Percentiles rank a stretch among this genome's conserved stretches.
phyloP scores from a whole-genome alignment of 2,888 invertebrate genomes.

The Adela reaumurella region DNA sequence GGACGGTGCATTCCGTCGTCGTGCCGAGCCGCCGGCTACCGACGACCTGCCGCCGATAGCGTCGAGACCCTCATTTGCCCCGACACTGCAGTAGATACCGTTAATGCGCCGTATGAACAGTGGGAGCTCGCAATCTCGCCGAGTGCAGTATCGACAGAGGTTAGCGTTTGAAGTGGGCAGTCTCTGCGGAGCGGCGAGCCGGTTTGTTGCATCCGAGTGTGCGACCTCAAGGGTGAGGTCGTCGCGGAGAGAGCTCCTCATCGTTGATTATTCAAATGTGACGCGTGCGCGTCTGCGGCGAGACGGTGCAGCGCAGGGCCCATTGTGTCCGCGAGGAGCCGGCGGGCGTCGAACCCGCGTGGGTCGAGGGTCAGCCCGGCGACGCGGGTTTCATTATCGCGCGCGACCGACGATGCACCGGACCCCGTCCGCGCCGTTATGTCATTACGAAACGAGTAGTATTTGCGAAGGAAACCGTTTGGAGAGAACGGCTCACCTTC shows the following conservation, averaged over 20 bases:
- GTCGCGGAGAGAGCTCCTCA: background rate
- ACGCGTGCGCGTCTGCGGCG: background rate
- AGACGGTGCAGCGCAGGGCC: no score
- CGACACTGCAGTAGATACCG: no score
- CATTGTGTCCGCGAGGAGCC: constrained; percentile 14
- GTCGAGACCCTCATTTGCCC: no score
- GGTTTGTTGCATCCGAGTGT: no score
- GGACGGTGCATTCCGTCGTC: background rate
- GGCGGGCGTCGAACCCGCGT: constrained; percentile 45
- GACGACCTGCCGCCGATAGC: background rate
- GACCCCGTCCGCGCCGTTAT: constrained; percentile 20
- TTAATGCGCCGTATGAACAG: no score
- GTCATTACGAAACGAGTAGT: background rate
- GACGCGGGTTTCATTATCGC: constrained; percentile 43
- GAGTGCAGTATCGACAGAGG: no score
- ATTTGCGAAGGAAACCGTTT: background rate
- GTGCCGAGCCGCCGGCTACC: background rate
- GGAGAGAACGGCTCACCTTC: no score
- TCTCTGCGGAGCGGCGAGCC: no score
- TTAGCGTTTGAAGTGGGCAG: no score
- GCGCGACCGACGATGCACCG: constrained; percentile 14
- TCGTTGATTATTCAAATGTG: background rate
- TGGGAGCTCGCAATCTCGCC: no score
- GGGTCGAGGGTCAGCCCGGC: constrained; percentile 53
- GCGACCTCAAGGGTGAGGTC: no score